Evolutionary conservation across 2,888 invertebrate genomes (phyloP), one percentile per base, ranked within the genome.

Genomic region (Platycheirus rosarum): DNA sequence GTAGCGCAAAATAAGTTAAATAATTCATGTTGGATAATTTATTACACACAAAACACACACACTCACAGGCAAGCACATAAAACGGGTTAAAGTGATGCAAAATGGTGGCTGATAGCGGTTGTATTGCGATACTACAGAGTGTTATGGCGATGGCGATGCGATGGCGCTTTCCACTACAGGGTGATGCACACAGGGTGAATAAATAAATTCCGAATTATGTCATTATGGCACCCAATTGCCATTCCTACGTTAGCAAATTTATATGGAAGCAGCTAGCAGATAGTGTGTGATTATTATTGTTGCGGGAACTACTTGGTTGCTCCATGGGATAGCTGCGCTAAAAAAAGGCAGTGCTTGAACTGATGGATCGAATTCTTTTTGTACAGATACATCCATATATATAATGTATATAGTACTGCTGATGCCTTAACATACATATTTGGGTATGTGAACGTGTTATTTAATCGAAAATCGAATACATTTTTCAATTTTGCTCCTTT

Each of bases 1-100:
- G 77, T 82, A 82, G 77, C 82, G 82, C 77, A 82, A 82, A 82
- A 82, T 82, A 82, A 82, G 82, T 82, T 77, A 82, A 82, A 82
- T 82, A 82, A 82, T 82, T 82, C 82, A 82, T 82, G 77, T 62
- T 73, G 82, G 77, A 73, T 82, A 73, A 82, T 76, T 76, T 82
- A 82, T 82, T 77, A 73, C 68, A 71, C 66, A 57, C 51, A 40
- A 46, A 63, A 70, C 40, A 57, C 63, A 40, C 70, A 60, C 60
- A 40, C 26, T 9, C 63, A 70, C 63, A 23, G 18, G 6, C 29
- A 16, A 13, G 23, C 32, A 49, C 29, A 48, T n/a, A 63, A 44
- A 44, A 32, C 14, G 48, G 44, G 63, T 63, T 48, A 44, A 44
- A 70, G 62, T 37, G 13, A 35, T 51, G 68, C 60, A 32, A 55